Evolutionary conservation across 2,113 vertebrate genomes (phyloP).

Genomic region (Elaphurus davidianus): DNA sequence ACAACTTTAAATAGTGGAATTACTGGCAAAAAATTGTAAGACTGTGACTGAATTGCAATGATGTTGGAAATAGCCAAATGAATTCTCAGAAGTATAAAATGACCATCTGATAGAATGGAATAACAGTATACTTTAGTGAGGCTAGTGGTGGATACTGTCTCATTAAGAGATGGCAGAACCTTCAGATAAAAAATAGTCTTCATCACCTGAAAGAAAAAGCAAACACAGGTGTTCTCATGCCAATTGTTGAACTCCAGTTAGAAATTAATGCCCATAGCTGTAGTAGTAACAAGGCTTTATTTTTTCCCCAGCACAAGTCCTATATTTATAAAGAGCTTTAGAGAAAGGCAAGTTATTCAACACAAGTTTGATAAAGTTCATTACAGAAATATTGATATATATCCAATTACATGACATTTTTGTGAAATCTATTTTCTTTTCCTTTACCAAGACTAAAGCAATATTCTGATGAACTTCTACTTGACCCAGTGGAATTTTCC

Average conservation of each 20-base stretch:
- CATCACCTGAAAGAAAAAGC: background rate
- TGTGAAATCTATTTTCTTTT: background rate
- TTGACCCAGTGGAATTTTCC: background rate
- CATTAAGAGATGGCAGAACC: background rate
- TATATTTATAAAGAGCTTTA: background rate
- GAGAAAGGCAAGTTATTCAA: background rate
- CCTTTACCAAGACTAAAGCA: background rate
- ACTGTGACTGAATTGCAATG: slow-evolving; percentile 19
- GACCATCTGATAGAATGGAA: background rate
- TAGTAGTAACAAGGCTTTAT: background rate
- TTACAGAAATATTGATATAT: background rate
- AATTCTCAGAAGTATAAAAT: background rate
- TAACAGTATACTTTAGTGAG: background rate
- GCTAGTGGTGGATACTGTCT: background rate
- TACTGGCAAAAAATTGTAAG: background rate
- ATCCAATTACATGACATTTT: background rate
- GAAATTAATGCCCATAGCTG: background rate
- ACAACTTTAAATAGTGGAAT: slow-evolving; percentile 9
- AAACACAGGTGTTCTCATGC: background rate
- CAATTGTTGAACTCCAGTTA: background rate
- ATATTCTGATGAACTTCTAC: background rate
- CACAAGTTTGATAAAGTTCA: background rate
- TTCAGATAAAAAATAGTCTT: background rate
- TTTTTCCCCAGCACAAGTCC: background rate
- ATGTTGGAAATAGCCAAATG: slow-evolving; percentile 30